A percentile compares a stretch with the other conserved stretches of the same genome.
These are phyloP conservation scores for Tetranychus piercei DNA, from an alignment of 2,888 invertebrate species.

Conservation along the genomic window DNA sequence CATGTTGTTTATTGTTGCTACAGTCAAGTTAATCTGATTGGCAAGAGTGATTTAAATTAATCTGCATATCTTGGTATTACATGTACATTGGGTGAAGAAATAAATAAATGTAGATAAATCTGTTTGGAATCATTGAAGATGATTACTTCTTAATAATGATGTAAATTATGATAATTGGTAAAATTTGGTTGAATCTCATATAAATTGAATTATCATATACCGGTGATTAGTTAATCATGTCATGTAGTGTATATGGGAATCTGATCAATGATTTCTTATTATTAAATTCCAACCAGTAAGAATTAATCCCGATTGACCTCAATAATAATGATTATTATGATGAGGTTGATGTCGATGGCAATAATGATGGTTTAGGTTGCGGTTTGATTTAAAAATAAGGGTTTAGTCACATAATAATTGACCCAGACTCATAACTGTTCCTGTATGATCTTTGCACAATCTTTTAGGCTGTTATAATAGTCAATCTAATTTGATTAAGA, in stretches of 20 bases:
- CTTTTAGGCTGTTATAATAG: too few species aligned
- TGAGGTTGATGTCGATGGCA: background rate
- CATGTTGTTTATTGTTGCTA: too few species aligned
- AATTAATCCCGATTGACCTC: background rate
- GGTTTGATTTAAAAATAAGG: background rate
- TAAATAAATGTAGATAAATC: too few species aligned
- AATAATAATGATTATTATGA: conserved; percentile 7
- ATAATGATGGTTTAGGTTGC: background rate
- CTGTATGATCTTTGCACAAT: too few species aligned
- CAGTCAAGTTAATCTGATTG: too few species aligned
- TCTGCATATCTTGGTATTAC: too few species aligned
- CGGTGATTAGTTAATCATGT: background rate
- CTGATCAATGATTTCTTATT: background rate
- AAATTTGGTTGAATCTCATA: too few species aligned
- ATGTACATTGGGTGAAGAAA: too few species aligned
- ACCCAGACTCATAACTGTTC: background rate
- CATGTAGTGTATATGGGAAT: background rate
- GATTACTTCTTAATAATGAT: too few species aligned
- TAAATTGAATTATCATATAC: background rate
- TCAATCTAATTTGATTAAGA: background rate
- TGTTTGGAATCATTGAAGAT: too few species aligned
- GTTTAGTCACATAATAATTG: background rate
- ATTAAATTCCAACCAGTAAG: background rate
- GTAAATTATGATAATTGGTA: too few species aligned
- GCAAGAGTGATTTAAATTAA: too few species aligned